Percentiles rank a stretch among this genome's conserved stretches.
Conservation (phyloP, 1,140 invertebrate species). For the Drosophila gunungcola region DNA sequence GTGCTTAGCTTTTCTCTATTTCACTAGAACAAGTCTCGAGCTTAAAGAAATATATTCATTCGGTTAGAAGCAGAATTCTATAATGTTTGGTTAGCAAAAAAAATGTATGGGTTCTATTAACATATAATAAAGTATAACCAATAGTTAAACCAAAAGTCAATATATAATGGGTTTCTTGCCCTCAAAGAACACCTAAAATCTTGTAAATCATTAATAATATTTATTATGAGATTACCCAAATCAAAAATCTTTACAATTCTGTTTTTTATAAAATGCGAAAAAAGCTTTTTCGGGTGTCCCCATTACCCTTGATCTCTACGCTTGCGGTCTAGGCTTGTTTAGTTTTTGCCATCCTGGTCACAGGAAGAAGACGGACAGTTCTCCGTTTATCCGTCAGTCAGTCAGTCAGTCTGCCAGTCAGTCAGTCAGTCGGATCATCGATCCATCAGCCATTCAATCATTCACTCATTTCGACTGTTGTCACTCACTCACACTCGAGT, state of each 20-base stretch:
- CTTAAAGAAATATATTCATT: neutral
- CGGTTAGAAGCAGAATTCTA: too few relatives aligned
- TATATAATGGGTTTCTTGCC: too few relatives aligned
- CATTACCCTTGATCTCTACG: neutral
- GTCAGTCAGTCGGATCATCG: slow-evolving; percentile 25
- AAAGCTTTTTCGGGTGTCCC: neutral
- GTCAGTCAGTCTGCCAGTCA: slow-evolving; percentile 30
- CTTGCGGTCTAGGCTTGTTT: neutral
- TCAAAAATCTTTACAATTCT: too few relatives aligned
- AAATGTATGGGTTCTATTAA: too few relatives aligned
- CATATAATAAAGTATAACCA: too few relatives aligned
- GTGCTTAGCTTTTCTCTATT: slow-evolving; percentile 6
- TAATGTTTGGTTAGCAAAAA: too few relatives aligned
- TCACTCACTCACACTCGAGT: slow-evolving; percentile 63
- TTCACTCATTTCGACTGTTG: slow-evolving; percentile 71
- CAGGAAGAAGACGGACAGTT: slow-evolving; percentile 10
- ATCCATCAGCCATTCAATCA: slow-evolving; percentile 66
- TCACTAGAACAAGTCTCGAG: slow-evolving; percentile 1
- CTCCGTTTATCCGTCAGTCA: slow-evolving; percentile 20
- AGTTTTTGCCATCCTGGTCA: slow-evolving; percentile 7
- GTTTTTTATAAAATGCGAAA: too few relatives aligned
- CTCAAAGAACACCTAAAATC: too few relatives aligned
- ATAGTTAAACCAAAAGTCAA: too few relatives aligned
- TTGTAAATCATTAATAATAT: too few relatives aligned
- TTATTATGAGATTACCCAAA: too few relatives aligned